Percentiles rank a stretch among this genome's conserved stretches.
These are phyloP conservation scores for Stictocephala bisonia DNA, from an alignment of 2,888 invertebrate species.

Conservation along the genomic window DNA sequence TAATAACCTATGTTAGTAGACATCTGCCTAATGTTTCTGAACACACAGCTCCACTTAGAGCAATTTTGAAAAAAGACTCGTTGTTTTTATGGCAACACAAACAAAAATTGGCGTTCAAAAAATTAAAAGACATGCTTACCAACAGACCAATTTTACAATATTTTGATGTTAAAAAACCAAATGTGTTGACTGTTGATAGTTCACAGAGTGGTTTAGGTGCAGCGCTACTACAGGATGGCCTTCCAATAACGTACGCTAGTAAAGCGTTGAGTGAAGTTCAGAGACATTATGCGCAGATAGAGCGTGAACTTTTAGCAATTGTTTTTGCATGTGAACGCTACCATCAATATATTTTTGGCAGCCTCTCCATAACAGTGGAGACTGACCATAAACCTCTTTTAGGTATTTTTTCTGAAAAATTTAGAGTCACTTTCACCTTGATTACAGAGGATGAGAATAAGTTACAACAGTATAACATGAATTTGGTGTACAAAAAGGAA, in stretches of 20 bases:
- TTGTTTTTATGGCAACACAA: slow-evolving; percentile 48
- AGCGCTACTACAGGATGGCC: slow-evolving; percentile 8
- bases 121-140: slow-evolving; percentile 20
- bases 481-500: slow-evolving; percentile 26
- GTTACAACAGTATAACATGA: background rate
- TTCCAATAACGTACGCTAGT: slow-evolving; percentile 23
- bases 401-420: background rate
- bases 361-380: slow-evolving; percentile 17
- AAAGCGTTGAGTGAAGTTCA: slow-evolving; percentile 8
- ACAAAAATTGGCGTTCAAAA: slow-evolving; percentile 46
- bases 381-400: slow-evolving; percentile 49
- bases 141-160: slow-evolving; percentile 18
- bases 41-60: slow-evolving; percentile 49
- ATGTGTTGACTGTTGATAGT: slow-evolving; percentile 3
- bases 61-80: slow-evolving; percentile 55
- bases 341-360: slow-evolving; percentile 29
- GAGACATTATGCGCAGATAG: slow-evolving; percentile 8
- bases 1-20: slow-evolving; percentile 58
- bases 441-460: slow-evolving; percentile 2
- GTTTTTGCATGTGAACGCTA: slow-evolving; percentile 25
- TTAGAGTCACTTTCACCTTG: slow-evolving; percentile 3
- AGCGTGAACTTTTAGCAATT: slow-evolving; percentile 20
- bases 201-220: background rate
- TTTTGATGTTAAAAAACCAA: slow-evolving; percentile 28
- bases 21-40: slow-evolving; percentile 57